Base-by-base conservation (phyloP, 30 jellyfish, hydroid and myxozoan genomes). In the Chrysaora quinquecirrha region DNA sequence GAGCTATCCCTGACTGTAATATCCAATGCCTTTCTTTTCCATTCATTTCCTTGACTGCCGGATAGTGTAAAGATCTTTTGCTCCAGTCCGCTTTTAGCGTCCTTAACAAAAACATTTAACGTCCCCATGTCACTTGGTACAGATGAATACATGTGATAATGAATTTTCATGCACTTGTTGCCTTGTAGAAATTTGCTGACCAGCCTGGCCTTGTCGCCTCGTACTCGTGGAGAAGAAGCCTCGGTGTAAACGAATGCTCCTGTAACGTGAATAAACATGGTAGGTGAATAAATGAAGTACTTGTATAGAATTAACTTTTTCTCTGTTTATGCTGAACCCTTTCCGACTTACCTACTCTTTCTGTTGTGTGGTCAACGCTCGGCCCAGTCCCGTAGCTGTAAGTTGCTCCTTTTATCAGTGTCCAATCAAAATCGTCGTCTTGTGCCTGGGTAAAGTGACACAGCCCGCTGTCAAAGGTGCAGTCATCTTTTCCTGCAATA, bases 161-260 rank as follows among this genome's bases (percentile, higher is more conserved):
- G 47, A 67, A 86, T 71, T 21, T 69, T 49, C 86, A 86, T 58
- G 87, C 96, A 86, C 24, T 48, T 64, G 1, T 52, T 66, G 21
- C 83, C 83, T 1, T 30, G 0, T 23, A 86, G 31, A 0, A 38
- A 63, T 24, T 52, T 43, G 77, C 96, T 86, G 78, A 49, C 33
- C 76, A 86, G 34, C 43, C 90, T 63, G 0, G 96, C 96, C 12
- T 83, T 56, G 82, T 86, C 96, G 35, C 79, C 71, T 48, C 49
- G 76, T 12, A 64, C 74, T 47, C 96, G 62, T 1, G 96, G 96
- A n/a, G n/a, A n/a, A 0, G 96, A 75, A 1, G 96, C 90, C 58
- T 86, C 96, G 82, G 76, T 86, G 90, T 71, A 86, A 1, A 76
- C 90, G 49, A 75, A 86, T 22, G 90, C 90, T 2, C 96, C 96